A percentile compares a stretch with the other conserved stretches of the same genome.
Evolutionary conservation across 2,113 vertebrate species (phyloP).

Genomic region (Balaenoptera acutorostrata): DNA sequence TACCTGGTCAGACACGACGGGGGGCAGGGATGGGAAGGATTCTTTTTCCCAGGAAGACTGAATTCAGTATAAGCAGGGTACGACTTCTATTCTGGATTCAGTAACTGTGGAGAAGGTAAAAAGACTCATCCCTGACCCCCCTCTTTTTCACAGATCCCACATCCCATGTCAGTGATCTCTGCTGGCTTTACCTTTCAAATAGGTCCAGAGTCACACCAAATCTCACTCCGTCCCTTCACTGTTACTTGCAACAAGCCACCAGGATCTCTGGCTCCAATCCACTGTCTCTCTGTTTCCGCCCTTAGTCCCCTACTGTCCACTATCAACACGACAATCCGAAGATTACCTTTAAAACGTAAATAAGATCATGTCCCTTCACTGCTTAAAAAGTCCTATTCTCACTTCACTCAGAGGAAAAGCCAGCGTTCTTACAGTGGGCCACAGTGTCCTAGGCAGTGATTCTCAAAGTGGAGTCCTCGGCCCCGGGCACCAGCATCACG

Average conservation of each 20-base stretch:
- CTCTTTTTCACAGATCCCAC: neutral
- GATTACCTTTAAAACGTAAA: neutral
- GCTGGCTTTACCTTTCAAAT: neutral
- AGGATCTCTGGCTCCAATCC: neutral
- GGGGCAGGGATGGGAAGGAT: neutral
- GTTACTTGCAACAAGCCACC: neutral
- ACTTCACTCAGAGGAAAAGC: neutral
- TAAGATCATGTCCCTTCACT: neutral
- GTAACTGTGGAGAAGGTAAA: neutral
- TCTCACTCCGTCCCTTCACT: neutral
- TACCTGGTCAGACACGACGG: neutral
- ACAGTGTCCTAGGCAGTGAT: neutral
- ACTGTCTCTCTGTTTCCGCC: neutral
- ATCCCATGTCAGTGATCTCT: neutral
- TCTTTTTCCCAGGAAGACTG: neutral
- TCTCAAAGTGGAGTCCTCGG: neutral
- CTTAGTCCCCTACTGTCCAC: neutral
- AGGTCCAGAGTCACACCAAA: neutral
- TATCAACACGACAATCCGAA: neutral
- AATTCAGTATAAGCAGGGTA: neutral
- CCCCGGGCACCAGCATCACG: neutral
- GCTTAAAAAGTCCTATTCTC: neutral
- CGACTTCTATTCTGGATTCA: neutral
- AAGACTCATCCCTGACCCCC: neutral
- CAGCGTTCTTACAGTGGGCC: neutral